phyloP scores from a whole-genome alignment of 1,140 invertebrate genomes.

The Zaprionus inermis region DNA sequence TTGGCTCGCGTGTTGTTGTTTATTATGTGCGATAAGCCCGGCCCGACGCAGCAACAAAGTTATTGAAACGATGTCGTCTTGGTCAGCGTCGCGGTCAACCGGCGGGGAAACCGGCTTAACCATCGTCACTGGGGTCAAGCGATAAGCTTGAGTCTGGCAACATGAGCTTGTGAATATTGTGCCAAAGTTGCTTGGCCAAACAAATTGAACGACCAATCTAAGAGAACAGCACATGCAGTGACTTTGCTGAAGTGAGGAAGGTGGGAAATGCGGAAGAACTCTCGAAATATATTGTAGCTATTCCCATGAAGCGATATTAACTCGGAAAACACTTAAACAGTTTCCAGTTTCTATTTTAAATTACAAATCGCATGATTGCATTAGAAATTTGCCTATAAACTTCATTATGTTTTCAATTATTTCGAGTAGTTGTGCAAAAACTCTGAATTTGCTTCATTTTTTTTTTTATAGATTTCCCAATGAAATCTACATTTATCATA shows the following conservation, averaged over 20 bases:
- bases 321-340: neutral
- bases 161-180: conserved; percentile 32
- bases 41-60: conserved; percentile 53
- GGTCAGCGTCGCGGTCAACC: conserved; percentile 15
- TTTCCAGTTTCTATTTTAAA: neutral
- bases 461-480: too few relatives aligned
- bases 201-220: conserved; percentile 29
- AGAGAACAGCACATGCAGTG: neutral
- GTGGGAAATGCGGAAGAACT: neutral
- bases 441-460: too few relatives aligned
- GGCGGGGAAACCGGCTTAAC: conserved; percentile 60
- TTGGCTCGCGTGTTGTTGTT: conserved; percentile 72
- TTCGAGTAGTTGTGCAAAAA: too few relatives aligned
- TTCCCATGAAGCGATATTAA: neutral
- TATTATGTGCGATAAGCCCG: conserved; percentile 75
- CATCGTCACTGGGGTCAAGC: conserved; percentile 55
- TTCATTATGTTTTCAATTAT: neutral
- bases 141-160: conserved; percentile 13
- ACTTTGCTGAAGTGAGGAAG: neutral
- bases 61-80: conserved; percentile 63
- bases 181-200: conserved; percentile 39
- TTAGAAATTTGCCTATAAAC: neutral
- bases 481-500: too few relatives aligned
- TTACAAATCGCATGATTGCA: neutral
- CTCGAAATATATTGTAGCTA: neutral